phyloP scores from a whole-genome alignment of 2,113 vertebrate species.

The Chamaea fasciata region DNA sequence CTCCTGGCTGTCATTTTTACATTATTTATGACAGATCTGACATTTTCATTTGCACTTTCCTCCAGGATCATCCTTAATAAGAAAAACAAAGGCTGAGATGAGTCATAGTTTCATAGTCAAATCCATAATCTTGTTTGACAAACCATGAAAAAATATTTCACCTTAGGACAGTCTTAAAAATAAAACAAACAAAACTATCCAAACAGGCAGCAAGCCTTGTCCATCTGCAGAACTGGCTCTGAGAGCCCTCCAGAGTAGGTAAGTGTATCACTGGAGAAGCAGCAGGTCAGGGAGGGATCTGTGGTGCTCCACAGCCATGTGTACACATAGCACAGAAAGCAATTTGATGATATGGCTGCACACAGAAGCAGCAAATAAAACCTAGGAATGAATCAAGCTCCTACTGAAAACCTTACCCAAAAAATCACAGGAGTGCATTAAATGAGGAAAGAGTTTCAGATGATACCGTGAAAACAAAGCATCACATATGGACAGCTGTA shows the following conservation, averaged over 20 bases:
- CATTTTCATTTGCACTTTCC: conserved; percentile 77
- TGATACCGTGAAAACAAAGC: background rate
- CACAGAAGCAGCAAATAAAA: background rate
- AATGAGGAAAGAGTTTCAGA: background rate
- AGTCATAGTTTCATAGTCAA: conserved; percentile 34
- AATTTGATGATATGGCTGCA: background rate
- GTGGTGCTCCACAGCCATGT: background rate
- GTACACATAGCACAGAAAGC: background rate
- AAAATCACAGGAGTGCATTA: background rate
- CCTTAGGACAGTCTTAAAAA: conserved; percentile 45
- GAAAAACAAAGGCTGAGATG: conserved; percentile 16
- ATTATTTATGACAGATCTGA: conserved; percentile 77
- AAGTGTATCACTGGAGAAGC: background rate
- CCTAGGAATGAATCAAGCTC: background rate
- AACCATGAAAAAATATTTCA: conserved; percentile 45
- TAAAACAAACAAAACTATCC: background rate
- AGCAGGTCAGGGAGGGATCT: background rate
- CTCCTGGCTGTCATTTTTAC: conserved; percentile 65
- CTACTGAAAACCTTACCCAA: background rate
- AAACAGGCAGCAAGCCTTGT: background rate
- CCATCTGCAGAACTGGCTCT: background rate
- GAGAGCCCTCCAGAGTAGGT: background rate
- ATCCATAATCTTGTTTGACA: conserved; percentile 41
- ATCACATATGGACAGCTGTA: background rate
- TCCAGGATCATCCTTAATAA: conserved; percentile 55